phyloP scores from a whole-genome alignment of 2,888 invertebrate species.

The Biston stratarius region DNA sequence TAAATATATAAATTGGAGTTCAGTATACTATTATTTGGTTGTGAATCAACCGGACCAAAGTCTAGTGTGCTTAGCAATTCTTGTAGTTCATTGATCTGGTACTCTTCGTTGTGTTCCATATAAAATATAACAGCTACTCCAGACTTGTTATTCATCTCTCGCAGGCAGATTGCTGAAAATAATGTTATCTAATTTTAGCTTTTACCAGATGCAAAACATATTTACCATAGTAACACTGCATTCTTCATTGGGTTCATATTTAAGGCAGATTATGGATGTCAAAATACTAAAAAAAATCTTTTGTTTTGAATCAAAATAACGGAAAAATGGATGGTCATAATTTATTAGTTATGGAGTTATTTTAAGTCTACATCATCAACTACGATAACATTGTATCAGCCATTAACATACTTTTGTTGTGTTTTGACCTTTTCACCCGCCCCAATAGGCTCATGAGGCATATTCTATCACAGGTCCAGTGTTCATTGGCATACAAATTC shows the following conservation, averaged over 20 bases:
- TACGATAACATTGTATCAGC: too few relatives aligned
- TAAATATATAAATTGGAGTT: slow-evolving; percentile 78
- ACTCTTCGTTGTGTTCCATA: slow-evolving; percentile 69
- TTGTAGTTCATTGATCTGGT: slow-evolving; percentile 65
- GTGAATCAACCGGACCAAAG: slow-evolving; percentile 58
- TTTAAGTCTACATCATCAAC: too few relatives aligned
- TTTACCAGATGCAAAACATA: not conserved
- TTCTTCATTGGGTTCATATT: too few relatives aligned
- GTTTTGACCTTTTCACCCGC: too few relatives aligned
- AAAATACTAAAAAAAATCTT: too few relatives aligned
- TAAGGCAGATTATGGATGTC: too few relatives aligned
- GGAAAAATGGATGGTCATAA: too few relatives aligned
- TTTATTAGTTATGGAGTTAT: too few relatives aligned
- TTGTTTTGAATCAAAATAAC: too few relatives aligned
- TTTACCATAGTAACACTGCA: too few relatives aligned
- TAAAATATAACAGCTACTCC: slow-evolving; percentile 71
- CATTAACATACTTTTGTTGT: too few relatives aligned
- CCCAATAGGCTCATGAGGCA: not conserved
- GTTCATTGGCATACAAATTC: too few relatives aligned
- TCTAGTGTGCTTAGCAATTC: slow-evolving; percentile 63
- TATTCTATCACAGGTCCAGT: not conserved
- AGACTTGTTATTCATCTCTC: slow-evolving; percentile 66
- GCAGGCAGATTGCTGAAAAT: slow-evolving; percentile 70
- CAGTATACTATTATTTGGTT: slow-evolving; percentile 53
- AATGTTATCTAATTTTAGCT: not conserved